Evolutionary conservation across 2,113 vertebrate species (phyloP).

Genomic region (Setophaga petechia): DNA sequence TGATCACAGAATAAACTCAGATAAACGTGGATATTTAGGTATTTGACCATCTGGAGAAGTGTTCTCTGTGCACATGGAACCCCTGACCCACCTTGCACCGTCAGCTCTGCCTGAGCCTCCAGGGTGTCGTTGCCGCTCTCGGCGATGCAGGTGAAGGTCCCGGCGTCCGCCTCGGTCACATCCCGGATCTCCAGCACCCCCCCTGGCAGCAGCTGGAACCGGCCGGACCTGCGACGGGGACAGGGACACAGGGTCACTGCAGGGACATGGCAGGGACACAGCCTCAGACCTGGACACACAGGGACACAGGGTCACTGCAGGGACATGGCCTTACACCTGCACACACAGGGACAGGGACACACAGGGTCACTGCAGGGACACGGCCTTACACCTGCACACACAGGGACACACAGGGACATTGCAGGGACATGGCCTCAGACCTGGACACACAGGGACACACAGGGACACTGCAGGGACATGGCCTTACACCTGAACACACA

Average conservation of each 20-base stretch:
- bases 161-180: conserved; percentile 81
- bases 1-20: background rate
- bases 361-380: background rate
- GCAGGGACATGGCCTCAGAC: no score
- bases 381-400: no score
- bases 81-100: conserved; percentile 83
- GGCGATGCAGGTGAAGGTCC: conserved; percentile 85
- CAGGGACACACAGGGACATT: no score
- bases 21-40: background rate
- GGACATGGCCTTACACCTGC: background rate
- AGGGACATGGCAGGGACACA: background rate
- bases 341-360: background rate
- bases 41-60: background rate
- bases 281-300: background rate
- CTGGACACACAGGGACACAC: background rate
- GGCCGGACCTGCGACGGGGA: conserved; percentile 72
- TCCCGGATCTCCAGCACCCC: conserved; percentile 83
- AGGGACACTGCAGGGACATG: background rate
- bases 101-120: conserved; percentile 86
- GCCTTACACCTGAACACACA: background rate
- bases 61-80: background rate
- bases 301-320: background rate
- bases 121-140: conserved; percentile 84
- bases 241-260: background rate
- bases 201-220: conserved; percentile 79